A percentile compares a stretch with the other conserved stretches of the same genome.
Conservation (phyloP, 2,797 vertebrate genomes). For the Chiloscyllium punctatum region DNA sequence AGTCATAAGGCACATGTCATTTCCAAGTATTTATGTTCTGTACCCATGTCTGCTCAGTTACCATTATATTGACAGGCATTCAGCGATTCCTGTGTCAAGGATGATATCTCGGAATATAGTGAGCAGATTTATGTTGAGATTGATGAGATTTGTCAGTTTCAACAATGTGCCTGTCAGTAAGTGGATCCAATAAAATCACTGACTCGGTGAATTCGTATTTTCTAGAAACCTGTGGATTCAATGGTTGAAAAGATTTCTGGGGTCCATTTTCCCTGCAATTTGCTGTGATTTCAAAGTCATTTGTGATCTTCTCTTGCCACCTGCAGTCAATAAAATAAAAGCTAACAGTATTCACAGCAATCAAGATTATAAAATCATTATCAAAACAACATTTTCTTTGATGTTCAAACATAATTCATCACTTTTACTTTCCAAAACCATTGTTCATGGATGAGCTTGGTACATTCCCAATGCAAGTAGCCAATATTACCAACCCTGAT, state of each 20-base stretch:
- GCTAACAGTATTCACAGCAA: no score
- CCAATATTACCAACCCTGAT: not conserved
- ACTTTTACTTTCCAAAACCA: not conserved
- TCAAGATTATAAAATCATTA: not conserved
- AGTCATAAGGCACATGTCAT: slow-evolving; percentile 16
- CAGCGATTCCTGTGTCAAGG: not conserved
- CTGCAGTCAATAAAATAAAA: slow-evolving; percentile 44
- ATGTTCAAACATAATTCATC: not conserved
- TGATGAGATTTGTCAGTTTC: slow-evolving; percentile 46
- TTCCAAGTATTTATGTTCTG: not conserved
- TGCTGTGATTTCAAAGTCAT: rapidly evolving
- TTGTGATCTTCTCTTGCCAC: slow-evolving; percentile 46
- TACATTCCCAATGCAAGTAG: not conserved
- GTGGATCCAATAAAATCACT: not conserved
- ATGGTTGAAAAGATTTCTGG: slow-evolving; percentile 16
- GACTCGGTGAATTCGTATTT: rapidly evolving
- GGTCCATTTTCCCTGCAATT: slow-evolving; percentile 24
- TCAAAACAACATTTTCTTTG: not conserved
- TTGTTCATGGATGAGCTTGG: not conserved
- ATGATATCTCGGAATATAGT: slow-evolving; percentile 48
- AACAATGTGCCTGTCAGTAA: slow-evolving; percentile 43
- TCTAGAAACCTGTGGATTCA: not conserved
- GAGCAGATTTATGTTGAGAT: slow-evolving; percentile 30
- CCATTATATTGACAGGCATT: not conserved
- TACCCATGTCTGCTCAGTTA: not conserved